Evolutionary conservation across 2,888 invertebrate genomes (phyloP), one percentile per base, ranked within the genome.

Genomic region (Lasioglossum vierecki): DNA sequence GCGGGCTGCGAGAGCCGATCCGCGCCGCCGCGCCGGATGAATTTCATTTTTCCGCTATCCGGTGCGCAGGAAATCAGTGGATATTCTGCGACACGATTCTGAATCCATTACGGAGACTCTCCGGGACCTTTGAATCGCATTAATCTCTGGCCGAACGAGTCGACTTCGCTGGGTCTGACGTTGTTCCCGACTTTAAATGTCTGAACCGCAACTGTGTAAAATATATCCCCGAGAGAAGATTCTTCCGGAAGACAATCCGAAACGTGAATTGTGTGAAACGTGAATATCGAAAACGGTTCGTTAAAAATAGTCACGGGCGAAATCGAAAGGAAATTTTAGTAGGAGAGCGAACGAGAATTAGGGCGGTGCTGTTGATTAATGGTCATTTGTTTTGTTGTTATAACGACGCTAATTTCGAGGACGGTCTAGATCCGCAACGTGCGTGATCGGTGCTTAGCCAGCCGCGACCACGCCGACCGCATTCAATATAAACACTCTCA

Each of bases 401-500:
- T 79, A 79, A 68, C 73, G 84, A 82, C 11, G 83, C 53, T 83
- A 41, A 83, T 83, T 84, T 84, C 66, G 71, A n/a, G 39, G 49
- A 75, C 60, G 78, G 75, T 83, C 71, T 57, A 79, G 63, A 83
- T 79, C 63, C 63, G 71, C 53, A 66, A 74, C 78, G 49, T 4
- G 78, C 78, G 78, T 83, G 84, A 84, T 83, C 70, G 71, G 74
- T 53, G 83, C 70, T 79, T 63, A 71, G 83, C 84, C 83, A 83
- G 78, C 84, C 84, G 80, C 41, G 68, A n/a, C 68, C 68, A 39
- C 68, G 71, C 75, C 85, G 63, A 81, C 84, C 81, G 76, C 86
- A 86, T 86, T 79, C 86, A 73, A 85, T 86, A 85, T 85, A 85
- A 86, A 82, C 85, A 84, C 82, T 78, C 86, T 86, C 85, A 80